A percentile compares a stretch with the other conserved stretches of the same genome.
Conservation (phyloP, 2,888 invertebrate species). For the Artemia sinica region DNA sequence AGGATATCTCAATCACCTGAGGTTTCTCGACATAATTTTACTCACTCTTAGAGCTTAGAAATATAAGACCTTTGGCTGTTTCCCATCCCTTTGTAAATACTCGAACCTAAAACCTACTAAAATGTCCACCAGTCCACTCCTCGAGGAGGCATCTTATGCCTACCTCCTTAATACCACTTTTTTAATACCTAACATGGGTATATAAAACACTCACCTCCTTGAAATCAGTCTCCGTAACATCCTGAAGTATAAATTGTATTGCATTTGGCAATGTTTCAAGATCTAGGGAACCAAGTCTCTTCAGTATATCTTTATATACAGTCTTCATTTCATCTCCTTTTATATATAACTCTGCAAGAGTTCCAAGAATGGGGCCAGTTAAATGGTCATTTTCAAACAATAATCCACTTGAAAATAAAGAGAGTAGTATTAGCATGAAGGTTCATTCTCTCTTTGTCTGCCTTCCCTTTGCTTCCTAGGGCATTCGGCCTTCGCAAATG, state of each 20-base stretch:
- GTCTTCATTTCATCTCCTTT: not conserved
- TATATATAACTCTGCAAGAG: not conserved
- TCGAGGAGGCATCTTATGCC: no score
- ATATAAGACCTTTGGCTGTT: no score
- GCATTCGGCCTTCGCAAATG: no score
- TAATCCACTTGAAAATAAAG: not conserved
- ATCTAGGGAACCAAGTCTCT: not conserved
- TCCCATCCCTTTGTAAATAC: no score
- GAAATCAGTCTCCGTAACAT: not conserved
- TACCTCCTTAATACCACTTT: no score
- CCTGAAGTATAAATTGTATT: slow-evolving; percentile 1
- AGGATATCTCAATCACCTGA: no score
- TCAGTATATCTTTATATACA: not conserved
- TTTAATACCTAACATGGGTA: no score
- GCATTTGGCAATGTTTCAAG: not conserved
- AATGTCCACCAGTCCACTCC: no score
- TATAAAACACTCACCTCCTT: not conserved
- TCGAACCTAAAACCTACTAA: no score
- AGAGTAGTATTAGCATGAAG: not conserved
- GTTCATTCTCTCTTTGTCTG: not conserved
- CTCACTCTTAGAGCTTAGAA: no score
- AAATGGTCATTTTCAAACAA: not conserved
- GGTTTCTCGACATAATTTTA: no score
- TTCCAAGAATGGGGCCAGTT: not conserved
- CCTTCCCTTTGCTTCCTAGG: no score